phyloP scores from a whole-genome alignment of 1,140 invertebrate species.

The Dysdera silvatica region DNA sequence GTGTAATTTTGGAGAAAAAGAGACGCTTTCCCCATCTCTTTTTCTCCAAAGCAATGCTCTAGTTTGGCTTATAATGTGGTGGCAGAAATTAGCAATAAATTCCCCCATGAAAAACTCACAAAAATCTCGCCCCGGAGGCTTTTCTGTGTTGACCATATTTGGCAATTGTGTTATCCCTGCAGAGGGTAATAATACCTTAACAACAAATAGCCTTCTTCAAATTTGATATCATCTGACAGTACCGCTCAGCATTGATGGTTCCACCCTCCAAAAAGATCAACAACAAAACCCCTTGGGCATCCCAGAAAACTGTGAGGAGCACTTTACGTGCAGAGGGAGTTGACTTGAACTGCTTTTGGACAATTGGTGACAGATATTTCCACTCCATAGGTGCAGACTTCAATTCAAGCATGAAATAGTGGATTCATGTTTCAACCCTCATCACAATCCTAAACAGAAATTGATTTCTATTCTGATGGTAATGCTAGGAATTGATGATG shows the following conservation, averaged over 20 bases:
- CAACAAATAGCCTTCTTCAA: neutral
- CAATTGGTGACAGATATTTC: neutral
- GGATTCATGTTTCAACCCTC: neutral
- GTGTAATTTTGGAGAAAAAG: too few species aligned
- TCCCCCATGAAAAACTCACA: too few species aligned
- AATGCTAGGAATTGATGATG: too few species aligned
- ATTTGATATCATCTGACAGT: neutral
- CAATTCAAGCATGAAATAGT: neutral
- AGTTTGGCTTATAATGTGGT: too few species aligned
- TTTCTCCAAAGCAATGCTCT: too few species aligned
- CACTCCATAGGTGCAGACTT: neutral
- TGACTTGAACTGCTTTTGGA: neutral
- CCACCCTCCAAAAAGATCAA: neutral
- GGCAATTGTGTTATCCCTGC: too few species aligned
- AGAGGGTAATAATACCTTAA: too few species aligned
- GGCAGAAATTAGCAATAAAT: too few species aligned
- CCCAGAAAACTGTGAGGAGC: neutral
- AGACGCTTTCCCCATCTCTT: too few species aligned
- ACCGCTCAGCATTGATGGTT: neutral
- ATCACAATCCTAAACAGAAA: conserved; percentile 1
- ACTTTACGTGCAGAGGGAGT: neutral
- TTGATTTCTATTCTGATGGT: neutral
- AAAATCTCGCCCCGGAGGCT: too few species aligned
- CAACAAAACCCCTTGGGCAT: conserved; percentile 2
- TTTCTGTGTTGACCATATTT: too few species aligned